Evolutionary conservation across 2,113 vertebrate species (phyloP).

Genomic region (Setophaga kirtlandii): DNA sequence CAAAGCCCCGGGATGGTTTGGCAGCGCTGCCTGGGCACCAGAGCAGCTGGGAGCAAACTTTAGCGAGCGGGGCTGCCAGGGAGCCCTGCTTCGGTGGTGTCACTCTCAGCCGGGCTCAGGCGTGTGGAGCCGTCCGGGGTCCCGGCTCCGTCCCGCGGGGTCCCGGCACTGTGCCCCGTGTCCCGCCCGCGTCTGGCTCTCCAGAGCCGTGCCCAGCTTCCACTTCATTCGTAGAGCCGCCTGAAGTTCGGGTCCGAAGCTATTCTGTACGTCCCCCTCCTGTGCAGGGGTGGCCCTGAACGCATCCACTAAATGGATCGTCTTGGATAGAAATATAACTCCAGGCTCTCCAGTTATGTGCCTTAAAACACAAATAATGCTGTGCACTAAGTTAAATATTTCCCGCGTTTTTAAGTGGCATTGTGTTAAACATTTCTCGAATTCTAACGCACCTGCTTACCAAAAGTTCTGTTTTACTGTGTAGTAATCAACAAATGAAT

Average conservation of each 20-base stretch:
- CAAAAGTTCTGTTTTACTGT: background rate
- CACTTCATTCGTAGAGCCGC: accelerated
- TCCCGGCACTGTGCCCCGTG: too few species aligned
- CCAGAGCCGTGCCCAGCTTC: accelerated
- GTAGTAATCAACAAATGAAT: background rate
- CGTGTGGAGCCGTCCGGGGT: too few species aligned
- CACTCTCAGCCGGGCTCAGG: too few species aligned
- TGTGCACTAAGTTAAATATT: background rate
- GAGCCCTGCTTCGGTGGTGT: accelerated
- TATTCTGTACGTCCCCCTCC: background rate
- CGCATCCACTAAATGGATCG: accelerated
- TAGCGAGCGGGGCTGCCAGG: background rate
- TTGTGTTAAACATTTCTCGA: accelerated
- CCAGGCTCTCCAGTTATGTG: accelerated
- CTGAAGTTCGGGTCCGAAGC: background rate
- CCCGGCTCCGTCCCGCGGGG: accelerated
- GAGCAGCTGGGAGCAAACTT: background rate
- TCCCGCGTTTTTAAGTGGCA: accelerated
- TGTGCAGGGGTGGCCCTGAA: background rate
- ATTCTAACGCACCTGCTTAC: accelerated
- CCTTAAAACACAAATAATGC: background rate
- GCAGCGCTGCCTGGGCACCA: accelerated
- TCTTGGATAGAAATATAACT: accelerated
- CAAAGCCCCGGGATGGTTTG: accelerated
- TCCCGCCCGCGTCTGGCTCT: background rate